Evolutionary conservation across 2,888 invertebrate genomes (phyloP).

Genomic region (Exocentrus adspersus): DNA sequence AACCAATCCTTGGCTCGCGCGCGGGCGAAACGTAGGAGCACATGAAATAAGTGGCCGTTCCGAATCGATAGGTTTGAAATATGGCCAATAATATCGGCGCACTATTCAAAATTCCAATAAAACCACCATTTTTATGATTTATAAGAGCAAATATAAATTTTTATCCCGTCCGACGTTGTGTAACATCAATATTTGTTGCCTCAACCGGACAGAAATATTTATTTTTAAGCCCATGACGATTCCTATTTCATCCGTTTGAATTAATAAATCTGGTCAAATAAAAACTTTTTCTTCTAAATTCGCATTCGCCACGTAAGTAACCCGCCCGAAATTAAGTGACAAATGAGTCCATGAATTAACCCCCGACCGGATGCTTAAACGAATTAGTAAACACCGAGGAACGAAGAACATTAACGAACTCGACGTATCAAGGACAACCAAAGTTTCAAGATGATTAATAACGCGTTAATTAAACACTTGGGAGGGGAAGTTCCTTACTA

Average conservation of each 20-base stretch:
- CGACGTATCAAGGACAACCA: conserved; percentile 14
- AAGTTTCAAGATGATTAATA: conserved; percentile 17
- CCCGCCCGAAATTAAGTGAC: neutral
- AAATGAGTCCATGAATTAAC: conserved; percentile 4
- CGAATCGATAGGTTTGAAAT: conserved; percentile 23
- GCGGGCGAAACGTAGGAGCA: neutral
- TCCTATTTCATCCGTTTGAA: neutral
- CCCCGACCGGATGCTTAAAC: neutral
- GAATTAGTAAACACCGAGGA: conserved; percentile 12
- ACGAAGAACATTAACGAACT: conserved; percentile 20
- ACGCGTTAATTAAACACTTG: conserved; percentile 15
- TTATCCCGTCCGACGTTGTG: conserved; percentile 16
- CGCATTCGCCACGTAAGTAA: too few species aligned
- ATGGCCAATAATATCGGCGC: conserved; percentile 20
- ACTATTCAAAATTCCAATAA: conserved; percentile 26
- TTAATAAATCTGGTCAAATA: too few species aligned
- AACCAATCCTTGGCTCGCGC: neutral
- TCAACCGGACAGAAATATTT: conserved; percentile 16
- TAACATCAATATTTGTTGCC: conserved; percentile 14
- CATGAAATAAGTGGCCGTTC: conserved; percentile 2
- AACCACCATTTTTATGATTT: conserved; percentile 22
- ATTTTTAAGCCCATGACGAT: neutral
- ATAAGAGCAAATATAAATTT: conserved; percentile 19
- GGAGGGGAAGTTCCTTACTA: neutral
- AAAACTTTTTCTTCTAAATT: too few species aligned